A percentile compares a stretch with the other conserved stretches of the same genome.
These are phyloP conservation scores for Tiliacea aurago DNA, from an alignment of 2,888 invertebrate species.

Conservation along the genomic window DNA sequence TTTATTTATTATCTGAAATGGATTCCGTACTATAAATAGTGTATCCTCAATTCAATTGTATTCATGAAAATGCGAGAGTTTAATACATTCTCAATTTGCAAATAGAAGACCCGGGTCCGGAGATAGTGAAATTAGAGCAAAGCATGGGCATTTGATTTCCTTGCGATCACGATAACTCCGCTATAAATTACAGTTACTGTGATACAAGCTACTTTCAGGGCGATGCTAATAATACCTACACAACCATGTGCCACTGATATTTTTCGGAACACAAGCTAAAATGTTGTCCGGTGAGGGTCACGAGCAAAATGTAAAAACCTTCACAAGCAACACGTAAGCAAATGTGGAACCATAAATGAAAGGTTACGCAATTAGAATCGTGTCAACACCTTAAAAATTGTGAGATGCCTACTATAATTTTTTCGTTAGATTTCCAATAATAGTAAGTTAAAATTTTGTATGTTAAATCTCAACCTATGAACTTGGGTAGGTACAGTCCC, in stretches of 20 bases:
- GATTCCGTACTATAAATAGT: conserved; percentile 65
- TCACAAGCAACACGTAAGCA: conserved; percentile 90
- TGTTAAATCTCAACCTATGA: conserved; percentile 32
- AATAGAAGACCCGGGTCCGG: conserved; percentile 31
- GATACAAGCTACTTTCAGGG: conserved; percentile 42
- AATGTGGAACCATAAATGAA: conserved; percentile 86
- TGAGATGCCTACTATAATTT: conserved; percentile 30
- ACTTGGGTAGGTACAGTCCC: conserved; percentile 65
- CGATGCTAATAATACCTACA: conserved; percentile 51
- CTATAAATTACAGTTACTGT: conserved; percentile 32
- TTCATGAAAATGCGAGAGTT: not conserved
- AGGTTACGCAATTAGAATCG: conserved; percentile 88
- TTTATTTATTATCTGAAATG: conserved; percentile 71
- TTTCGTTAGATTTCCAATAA: conserved; percentile 16
- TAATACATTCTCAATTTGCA: not conserved
- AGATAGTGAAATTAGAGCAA: conserved; percentile 52
- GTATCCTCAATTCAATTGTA: conserved; percentile 3
- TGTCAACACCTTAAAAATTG: conserved; percentile 73
- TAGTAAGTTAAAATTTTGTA: conserved; percentile 19
- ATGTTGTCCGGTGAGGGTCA: conserved; percentile 80
- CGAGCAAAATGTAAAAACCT: conserved; percentile 86
- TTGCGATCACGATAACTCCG: conserved; percentile 48
- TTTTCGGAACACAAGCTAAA: conserved; percentile 70
- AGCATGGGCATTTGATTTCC: conserved; percentile 45
- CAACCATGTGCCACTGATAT: conserved; percentile 75